Evolutionary conservation across 2,113 vertebrate genomes (phyloP).

Genomic region (Dipodomys stephensi): DNA sequence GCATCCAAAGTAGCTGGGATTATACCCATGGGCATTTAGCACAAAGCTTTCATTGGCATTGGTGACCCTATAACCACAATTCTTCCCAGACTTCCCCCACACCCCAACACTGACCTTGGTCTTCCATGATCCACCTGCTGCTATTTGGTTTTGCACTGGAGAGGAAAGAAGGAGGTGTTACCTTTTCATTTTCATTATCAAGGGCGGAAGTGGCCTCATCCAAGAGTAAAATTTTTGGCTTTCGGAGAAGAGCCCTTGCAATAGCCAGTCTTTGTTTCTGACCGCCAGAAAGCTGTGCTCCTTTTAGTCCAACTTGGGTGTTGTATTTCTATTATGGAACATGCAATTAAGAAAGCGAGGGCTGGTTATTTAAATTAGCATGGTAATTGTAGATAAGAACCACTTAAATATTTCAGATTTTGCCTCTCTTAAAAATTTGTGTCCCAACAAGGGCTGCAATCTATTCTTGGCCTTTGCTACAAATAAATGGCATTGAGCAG

Average conservation of each 20-base stretch:
- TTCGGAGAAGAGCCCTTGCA: conserved; percentile 80
- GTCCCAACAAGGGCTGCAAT: conserved; percentile 46
- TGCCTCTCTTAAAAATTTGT: conserved; percentile 58
- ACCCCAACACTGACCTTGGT: background rate
- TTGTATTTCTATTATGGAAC: conserved; percentile 81
- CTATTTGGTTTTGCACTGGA: background rate
- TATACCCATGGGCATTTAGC: too few relatives aligned
- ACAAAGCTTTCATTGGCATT: conserved; percentile 18
- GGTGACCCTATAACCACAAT: background rate
- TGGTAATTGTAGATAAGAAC: conserved; percentile 16
- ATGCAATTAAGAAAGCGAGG: conserved; percentile 63
- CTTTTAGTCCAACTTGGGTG: conserved; percentile 80
- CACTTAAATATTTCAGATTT: conserved; percentile 68
- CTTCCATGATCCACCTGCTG: background rate
- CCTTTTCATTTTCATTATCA: conserved; percentile 82
- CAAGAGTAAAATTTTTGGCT: conserved; percentile 81
- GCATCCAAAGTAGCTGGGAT: too few relatives aligned
- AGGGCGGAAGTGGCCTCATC: conserved; percentile 83
- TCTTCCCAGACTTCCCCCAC: background rate
- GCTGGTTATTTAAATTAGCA: conserved; percentile 70
- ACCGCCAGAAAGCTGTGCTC: conserved; percentile 79
- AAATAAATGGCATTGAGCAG: conserved; percentile 42
- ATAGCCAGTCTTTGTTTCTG: conserved; percentile 84
- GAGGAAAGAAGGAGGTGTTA: conserved; percentile 58
- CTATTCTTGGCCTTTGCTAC: conserved; percentile 44